Evolutionary conservation across 2,797 vertebrate species (phyloP).

Genomic region (Myotis vivesi): DNA sequence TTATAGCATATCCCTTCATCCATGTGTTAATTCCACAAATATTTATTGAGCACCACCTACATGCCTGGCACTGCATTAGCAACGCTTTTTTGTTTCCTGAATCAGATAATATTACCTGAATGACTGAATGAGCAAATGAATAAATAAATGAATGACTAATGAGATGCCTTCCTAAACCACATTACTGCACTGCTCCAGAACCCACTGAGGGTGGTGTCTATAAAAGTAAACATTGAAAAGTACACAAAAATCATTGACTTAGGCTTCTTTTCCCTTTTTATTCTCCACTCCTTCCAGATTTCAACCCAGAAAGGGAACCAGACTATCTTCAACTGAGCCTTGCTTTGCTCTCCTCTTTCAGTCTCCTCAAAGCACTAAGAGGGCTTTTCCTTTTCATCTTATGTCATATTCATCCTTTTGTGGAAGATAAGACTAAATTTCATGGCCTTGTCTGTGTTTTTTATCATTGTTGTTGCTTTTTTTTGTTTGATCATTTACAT

Average conservation of each 20-base stretch:
- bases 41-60: slow-evolving; percentile 50
- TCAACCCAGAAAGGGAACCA: not conserved
- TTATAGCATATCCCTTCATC: slow-evolving; percentile 23
- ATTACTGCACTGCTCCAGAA: not conserved
- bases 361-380: not conserved
- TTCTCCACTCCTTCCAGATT: not conserved
- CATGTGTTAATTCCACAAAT: slow-evolving; percentile 56
- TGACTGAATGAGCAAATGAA: not conserved
- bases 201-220: not conserved
- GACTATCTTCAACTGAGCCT: not conserved
- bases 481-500: not conserved
- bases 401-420: not conserved
- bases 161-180: not conserved
- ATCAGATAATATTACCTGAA: not conserved
- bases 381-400: not conserved
- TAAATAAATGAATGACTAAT: not conserved
- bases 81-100: slow-evolving; percentile 7
- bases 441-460: not conserved
- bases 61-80: not conserved
- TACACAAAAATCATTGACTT: not conserved
- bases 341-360: not conserved
- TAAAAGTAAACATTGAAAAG: not conserved
- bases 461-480: not conserved
- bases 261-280: not conserved
- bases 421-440: not conserved